These are phyloP conservation scores for Corythaixoides concolor DNA, from an alignment of 2,113 vertebrate species.

Conservation along the genomic window DNA sequence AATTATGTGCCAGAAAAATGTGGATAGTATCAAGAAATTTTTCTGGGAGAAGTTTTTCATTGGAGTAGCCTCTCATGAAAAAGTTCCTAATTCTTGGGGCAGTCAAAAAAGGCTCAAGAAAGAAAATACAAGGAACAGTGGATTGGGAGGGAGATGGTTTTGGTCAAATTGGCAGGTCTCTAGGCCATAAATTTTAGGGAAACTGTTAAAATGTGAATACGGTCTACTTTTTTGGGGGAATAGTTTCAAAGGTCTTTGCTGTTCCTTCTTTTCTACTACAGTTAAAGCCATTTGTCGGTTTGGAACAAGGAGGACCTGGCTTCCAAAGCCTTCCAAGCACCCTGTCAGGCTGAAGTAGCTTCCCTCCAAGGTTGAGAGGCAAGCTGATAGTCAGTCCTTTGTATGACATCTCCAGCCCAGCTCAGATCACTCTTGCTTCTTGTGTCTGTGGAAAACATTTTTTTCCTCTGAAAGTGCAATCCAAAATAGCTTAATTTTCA, in stretches of 20 bases:
- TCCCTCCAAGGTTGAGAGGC: not conserved
- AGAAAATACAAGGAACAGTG: not conserved
- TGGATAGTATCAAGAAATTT: not conserved
- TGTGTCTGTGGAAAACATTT: not conserved
- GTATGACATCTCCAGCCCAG: accelerated
- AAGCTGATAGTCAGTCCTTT: not conserved
- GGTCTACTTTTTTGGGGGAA: not conserved
- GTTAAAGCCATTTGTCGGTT: not conserved
- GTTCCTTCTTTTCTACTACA: not conserved
- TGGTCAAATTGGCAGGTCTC: not conserved
- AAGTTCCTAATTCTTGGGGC: not conserved
- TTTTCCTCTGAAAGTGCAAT: not conserved
- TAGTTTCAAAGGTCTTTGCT: not conserved
- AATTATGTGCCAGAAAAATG: not conserved
- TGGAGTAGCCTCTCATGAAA: not conserved
- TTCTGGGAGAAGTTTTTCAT: not conserved
- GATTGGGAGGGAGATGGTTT: not conserved
- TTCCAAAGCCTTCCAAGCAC: not conserved
- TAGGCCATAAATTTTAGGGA: not conserved
- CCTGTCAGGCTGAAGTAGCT: not conserved
- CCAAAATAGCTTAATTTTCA: not conserved
- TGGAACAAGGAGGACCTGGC: not conserved
- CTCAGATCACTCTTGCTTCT: not conserved
- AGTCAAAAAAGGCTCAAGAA: not conserved
- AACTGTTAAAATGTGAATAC: not conserved